Evolutionary conservation across 2,797 vertebrate species (phyloP).

Genomic region (Mormyrus proboscirostris): DNA sequence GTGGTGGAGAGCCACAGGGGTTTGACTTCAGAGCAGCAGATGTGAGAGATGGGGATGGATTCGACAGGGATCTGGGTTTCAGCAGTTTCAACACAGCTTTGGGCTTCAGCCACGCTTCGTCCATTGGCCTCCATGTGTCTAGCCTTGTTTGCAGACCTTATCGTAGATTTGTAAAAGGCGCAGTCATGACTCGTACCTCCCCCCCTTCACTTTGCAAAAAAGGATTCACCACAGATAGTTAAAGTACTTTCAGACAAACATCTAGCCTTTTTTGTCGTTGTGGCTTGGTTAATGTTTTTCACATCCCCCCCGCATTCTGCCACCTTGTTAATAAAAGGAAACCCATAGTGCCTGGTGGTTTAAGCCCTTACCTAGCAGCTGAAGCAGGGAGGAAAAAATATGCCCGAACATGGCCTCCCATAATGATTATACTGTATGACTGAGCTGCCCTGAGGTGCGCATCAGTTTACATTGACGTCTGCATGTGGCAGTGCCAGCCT

Average conservation of each 20-base stretch:
- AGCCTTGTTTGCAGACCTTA: not conserved
- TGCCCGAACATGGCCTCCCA: not conserved
- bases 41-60: conserved; percentile 63
- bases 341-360: not conserved
- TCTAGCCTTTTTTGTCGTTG: not conserved
- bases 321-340: not conserved
- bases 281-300: not conserved
- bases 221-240: not conserved
- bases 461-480: not conserved
- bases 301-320: not conserved
- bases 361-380: not conserved
- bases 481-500: not conserved
- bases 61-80: conserved; percentile 53
- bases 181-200: not conserved
- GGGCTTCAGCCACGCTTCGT: conserved; percentile 54
- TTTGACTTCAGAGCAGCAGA: conserved; percentile 69
- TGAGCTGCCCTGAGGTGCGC: not conserved
- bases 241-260: not conserved
- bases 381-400: not conserved
- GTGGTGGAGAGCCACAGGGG: conserved; percentile 55
- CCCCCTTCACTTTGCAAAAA: not conserved
- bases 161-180: not conserved
- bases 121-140: conserved; percentile 38
- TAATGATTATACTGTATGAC: not conserved
- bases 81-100: conserved; percentile 49